Percentiles rank a stretch among this genome's conserved stretches.
phyloP scores from a whole-genome alignment of 2,113 vertebrate species.

The Mionectes macconnelli region DNA sequence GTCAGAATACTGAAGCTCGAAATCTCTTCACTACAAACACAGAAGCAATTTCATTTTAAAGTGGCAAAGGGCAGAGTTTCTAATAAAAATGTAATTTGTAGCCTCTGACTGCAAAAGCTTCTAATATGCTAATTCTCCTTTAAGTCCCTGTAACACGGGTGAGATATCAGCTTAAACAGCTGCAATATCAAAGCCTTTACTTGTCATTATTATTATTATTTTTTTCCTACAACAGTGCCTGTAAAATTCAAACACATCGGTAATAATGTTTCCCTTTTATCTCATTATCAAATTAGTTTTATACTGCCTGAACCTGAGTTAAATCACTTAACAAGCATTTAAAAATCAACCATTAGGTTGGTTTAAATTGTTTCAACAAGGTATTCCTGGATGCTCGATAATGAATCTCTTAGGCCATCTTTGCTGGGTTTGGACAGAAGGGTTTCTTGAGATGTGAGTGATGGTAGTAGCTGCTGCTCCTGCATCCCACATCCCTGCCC shows the following conservation, averaged over 20 bases:
- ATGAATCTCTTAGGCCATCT: neutral
- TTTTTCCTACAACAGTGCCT: neutral
- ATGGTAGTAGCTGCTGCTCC: neutral
- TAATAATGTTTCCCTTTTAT: neutral
- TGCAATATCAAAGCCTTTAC: neutral
- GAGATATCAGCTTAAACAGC: neutral
- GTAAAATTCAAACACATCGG: neutral
- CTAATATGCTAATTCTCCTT: neutral
- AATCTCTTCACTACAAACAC: neutral
- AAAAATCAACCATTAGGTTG: neutral
- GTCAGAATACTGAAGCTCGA: neutral
- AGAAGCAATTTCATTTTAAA: neutral
- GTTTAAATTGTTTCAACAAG: neutral
- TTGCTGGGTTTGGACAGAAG: neutral
- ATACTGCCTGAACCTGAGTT: neutral
- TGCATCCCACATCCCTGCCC: neutral
- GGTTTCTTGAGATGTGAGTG: neutral
- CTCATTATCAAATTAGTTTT: neutral
- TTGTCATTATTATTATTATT: neutral
- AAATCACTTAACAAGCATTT: neutral
- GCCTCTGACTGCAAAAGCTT: neutral
- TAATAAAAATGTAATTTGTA: conserved; percentile 4
- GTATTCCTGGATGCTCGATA: neutral
- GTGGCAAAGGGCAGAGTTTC: neutral
- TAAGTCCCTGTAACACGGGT: neutral